Percentiles rank a stretch among this genome's conserved stretches.
These are phyloP conservation scores for Lateolabrax maculatus DNA, from an alignment of 2,797 vertebrate species.

Conservation along the genomic window DNA sequence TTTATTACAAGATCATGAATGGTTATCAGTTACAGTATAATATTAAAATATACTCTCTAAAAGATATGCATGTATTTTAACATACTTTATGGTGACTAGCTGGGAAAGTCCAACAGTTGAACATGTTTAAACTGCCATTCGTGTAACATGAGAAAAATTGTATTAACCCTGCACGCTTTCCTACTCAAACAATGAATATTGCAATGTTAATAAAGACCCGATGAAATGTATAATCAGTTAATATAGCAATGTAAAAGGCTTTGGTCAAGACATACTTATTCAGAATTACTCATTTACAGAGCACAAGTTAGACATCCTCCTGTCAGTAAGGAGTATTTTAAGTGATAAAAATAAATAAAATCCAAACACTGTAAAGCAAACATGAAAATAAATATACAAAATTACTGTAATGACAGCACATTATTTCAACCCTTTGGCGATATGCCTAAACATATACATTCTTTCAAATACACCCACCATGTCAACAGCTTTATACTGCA, in stretches of 20 bases:
- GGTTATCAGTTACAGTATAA: not conserved
- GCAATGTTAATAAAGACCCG: not conserved
- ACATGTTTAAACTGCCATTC: not conserved
- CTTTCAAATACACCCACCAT: constrained; percentile 53
- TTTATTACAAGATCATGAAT: not conserved
- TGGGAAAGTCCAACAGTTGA: not conserved
- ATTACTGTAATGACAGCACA: constrained; percentile 23
- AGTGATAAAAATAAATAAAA: not conserved
- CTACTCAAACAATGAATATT: not conserved
- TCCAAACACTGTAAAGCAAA: not conserved
- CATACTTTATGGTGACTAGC: not conserved
- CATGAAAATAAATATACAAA: constrained; percentile 1
- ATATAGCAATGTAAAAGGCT: not conserved
- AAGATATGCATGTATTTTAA: not conserved
- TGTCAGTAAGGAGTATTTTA: not conserved
- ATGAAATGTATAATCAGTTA: not conserved
- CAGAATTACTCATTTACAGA: not conserved
- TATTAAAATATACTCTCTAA: not conserved
- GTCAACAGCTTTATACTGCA: constrained; percentile 44
- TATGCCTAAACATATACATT: constrained; percentile 41
- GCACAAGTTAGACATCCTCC: not conserved
- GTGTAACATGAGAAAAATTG: not conserved
- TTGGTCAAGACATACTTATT: not conserved
- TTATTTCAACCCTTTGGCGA: constrained; percentile 5
- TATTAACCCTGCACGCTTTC: not conserved